Evolutionary conservation across 2,888 invertebrate genomes (phyloP).

Genomic region (Eupithecia subfuscata): DNA sequence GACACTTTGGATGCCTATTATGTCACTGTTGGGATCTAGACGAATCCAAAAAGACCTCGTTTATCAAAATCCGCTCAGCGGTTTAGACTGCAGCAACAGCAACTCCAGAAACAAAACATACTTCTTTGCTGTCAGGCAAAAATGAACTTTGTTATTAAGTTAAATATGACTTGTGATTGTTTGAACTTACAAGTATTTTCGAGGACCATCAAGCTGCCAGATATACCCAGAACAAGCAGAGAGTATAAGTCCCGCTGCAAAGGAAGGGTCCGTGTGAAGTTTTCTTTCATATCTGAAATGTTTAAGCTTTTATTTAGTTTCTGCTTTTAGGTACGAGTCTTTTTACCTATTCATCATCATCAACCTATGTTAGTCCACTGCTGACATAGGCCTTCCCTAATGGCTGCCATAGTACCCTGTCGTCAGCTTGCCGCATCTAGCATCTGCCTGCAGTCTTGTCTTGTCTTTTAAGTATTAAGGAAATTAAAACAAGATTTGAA

Average conservation of each 20-base stretch:
- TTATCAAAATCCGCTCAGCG: not conserved
- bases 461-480: no score
- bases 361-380: no score
- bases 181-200: slow-evolving; percentile 84
- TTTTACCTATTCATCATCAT: no score
- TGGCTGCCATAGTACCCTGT: no score
- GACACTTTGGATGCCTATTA: no score
- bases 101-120: not conserved
- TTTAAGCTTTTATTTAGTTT: not conserved
- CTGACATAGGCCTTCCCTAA: no score
- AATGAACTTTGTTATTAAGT: not conserved
- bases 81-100: not conserved
- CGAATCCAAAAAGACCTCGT: not conserved
- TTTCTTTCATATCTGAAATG: slow-evolving; percentile 78
- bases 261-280: slow-evolving; percentile 86
- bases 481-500: no score
- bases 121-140: not conserved
- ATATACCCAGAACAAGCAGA: slow-evolving; percentile 84
- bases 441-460: no score
- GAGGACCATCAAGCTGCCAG: slow-evolving; percentile 88
- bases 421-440: no score
- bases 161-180: not conserved
- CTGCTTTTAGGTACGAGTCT: not conserved
- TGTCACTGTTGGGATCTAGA: not conserved
- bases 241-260: slow-evolving; percentile 83